These are phyloP conservation scores for Seira sanloemensis DNA, from an alignment of 2,888 invertebrate species.

Conservation along the genomic window DNA sequence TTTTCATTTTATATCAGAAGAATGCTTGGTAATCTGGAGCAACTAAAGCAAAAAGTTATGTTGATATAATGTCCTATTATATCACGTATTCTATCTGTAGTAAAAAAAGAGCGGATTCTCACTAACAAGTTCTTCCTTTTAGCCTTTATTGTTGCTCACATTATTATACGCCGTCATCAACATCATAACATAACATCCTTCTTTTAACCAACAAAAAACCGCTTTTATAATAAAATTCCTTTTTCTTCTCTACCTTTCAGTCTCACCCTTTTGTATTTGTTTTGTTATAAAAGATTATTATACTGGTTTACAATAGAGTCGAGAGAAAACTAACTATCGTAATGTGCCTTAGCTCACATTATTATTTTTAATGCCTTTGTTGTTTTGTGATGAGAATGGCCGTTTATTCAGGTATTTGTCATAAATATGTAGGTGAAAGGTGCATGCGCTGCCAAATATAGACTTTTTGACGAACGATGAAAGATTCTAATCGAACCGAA, in stretches of 20 bases:
- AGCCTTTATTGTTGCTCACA: constrained; percentile 58
- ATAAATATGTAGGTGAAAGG: too few species aligned
- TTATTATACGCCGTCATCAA: constrained; percentile 54
- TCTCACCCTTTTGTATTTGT: constrained; percentile 43
- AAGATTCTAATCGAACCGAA: too few species aligned
- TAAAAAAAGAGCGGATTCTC: constrained; percentile 57
- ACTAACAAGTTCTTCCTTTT: constrained; percentile 60
- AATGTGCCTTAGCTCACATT: too few species aligned
- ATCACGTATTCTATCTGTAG: too few species aligned
- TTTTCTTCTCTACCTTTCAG: constrained; percentile 62
- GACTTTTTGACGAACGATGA: too few species aligned
- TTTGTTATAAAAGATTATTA: constrained; percentile 59
- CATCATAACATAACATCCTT: constrained; percentile 23
- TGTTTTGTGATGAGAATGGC: too few species aligned
- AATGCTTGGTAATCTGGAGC: not conserved
- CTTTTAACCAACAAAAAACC: constrained; percentile 58
- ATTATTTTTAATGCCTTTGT: too few species aligned
- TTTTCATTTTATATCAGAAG: constrained; percentile 24
- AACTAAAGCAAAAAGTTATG: not conserved
- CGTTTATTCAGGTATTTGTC: too few species aligned
- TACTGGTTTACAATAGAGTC: not conserved
- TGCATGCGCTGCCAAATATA: constrained; percentile 11
- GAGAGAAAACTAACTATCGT: not conserved
- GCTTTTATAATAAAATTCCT: constrained; percentile 60
- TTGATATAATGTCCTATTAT: constrained; percentile 17